phyloP scores from a whole-genome alignment of 2,888 invertebrate species.

The Gandaritis pyraliata region DNA sequence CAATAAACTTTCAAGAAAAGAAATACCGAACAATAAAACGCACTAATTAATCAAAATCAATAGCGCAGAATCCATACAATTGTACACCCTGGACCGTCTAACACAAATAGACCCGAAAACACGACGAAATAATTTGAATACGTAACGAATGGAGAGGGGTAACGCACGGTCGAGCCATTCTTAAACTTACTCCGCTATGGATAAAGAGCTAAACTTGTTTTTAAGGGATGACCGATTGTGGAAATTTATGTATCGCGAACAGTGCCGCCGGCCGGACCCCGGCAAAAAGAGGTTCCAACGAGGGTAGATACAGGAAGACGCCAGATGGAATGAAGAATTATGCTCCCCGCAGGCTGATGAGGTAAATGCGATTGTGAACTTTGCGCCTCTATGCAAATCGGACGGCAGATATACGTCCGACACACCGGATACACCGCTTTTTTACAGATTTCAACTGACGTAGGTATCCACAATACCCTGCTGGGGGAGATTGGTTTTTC shows the following conservation, averaged over 20 bases:
- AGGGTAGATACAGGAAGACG: slow-evolving; percentile 82
- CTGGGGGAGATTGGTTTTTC: slow-evolving; percentile 54
- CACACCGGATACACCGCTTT: slow-evolving; percentile 62
- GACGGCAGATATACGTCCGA: slow-evolving; percentile 69
- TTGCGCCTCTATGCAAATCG: slow-evolving; percentile 82
- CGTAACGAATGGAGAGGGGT: slow-evolving; percentile 81
- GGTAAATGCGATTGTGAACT: slow-evolving; percentile 83
- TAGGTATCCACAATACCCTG: slow-evolving; percentile 54
- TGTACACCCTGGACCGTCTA: slow-evolving; percentile 54
- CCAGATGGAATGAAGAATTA: slow-evolving; percentile 82
- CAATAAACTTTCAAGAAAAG: slow-evolving; percentile 22
- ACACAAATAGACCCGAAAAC: slow-evolving; percentile 78
- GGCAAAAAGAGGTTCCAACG: slow-evolving; percentile 72
- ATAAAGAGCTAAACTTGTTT: slow-evolving; percentile 84
- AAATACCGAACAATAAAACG: slow-evolving; percentile 37
- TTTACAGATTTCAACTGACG: slow-evolving; percentile 65
- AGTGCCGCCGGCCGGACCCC: slow-evolving; percentile 76
- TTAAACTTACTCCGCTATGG: slow-evolving; percentile 77
- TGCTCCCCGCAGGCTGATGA: slow-evolving; percentile 82
- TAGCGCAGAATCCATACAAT: slow-evolving; percentile 55
- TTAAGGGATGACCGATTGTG: slow-evolving; percentile 84
- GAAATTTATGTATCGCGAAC: slow-evolving; percentile 83
- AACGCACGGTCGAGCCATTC: slow-evolving; percentile 77
- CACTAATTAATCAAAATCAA: slow-evolving; percentile 71
- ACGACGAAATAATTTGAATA: slow-evolving; percentile 79